Evolutionary conservation across 2,797 vertebrate species (phyloP).

Genomic region (Semotilus atromaculatus): DNA sequence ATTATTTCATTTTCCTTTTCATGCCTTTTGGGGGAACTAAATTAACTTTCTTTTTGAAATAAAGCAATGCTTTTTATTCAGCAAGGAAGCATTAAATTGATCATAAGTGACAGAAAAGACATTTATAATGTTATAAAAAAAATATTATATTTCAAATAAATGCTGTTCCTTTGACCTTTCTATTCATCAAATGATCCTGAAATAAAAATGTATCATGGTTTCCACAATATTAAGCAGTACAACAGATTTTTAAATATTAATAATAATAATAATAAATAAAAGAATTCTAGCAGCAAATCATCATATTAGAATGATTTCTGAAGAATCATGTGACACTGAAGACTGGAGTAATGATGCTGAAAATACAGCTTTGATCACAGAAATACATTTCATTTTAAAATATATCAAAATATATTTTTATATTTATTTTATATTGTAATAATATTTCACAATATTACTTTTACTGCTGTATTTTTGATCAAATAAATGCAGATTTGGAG

Average conservation of each 20-base stretch:
- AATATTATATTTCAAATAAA: neutral
- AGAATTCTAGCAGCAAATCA: neutral
- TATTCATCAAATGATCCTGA: neutral
- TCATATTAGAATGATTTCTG: neutral
- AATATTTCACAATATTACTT: neutral
- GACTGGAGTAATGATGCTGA: neutral
- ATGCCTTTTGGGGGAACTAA: too few relatives aligned
- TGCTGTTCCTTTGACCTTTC: neutral
- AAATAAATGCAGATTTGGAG: neutral
- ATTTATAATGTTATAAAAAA: neutral
- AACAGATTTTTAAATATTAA: neutral
- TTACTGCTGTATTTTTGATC: neutral
- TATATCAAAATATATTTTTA: neutral
- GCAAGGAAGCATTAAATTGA: neutral
- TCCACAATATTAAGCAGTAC: neutral
- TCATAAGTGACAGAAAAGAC: neutral
- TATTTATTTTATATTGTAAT: neutral
- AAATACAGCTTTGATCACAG: neutral
- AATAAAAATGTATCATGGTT: neutral
- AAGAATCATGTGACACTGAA: neutral
- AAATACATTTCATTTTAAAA: neutral
- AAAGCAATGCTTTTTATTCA: neutral
- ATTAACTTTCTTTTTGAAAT: neutral
- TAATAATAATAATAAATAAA: too few relatives aligned
- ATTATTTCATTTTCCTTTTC: too few relatives aligned